Base-by-base conservation (phyloP, 1,140 invertebrate genomes). In the Vanessa atalanta region DNA sequence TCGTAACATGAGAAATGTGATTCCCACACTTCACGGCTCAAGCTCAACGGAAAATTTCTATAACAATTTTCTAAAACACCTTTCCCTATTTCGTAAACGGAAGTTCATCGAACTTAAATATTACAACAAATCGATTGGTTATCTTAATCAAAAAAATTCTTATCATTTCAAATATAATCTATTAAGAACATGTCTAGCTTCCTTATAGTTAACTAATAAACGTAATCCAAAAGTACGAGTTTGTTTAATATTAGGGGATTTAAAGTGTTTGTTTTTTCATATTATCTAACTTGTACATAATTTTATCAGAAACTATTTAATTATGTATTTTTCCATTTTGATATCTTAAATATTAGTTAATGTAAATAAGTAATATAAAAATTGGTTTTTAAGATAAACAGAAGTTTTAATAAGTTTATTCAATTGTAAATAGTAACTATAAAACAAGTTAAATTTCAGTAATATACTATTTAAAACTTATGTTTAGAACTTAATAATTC, bases 31-130 rank as follows among this genome's bases (percentile, higher is more conserved):
- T 74, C 66, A 72, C 71, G 61, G 63, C 73, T 81, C 79, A 78
- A 73, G 74, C 64, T 71, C 63, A 79, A 67, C 75, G 75, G 77
- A 85, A 83, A 84, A 80, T 75, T 80, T 82, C 70, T 73, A 77
- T 76, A 75, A 77, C 60, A 50, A 81, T 83, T 85, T 84, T 84
- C 79, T 84, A 77, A 85, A 79, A 73, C 73, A 81, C 81, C 81
- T 87, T 89, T 87, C 80, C 84, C 83, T 83, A 80, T 87, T 88
- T 87, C 76, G 80, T 83, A 79, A 89, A 86, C 87, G 82, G 81
- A 90, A 87, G 90, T 91, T 92, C 87, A 88, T 85, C 81, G 87
- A 91, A 90, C 89, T 83, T 83, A 75, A 78, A 77, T 73, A 66
- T 82, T 80, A 79, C 66, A 79, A 79, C 80, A 74, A 81, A 80